Percentiles rank a stretch among this genome's conserved stretches.
phyloP scores from a whole-genome alignment of 1,140 invertebrate species.

The Globodera ellingtonae region DNA sequence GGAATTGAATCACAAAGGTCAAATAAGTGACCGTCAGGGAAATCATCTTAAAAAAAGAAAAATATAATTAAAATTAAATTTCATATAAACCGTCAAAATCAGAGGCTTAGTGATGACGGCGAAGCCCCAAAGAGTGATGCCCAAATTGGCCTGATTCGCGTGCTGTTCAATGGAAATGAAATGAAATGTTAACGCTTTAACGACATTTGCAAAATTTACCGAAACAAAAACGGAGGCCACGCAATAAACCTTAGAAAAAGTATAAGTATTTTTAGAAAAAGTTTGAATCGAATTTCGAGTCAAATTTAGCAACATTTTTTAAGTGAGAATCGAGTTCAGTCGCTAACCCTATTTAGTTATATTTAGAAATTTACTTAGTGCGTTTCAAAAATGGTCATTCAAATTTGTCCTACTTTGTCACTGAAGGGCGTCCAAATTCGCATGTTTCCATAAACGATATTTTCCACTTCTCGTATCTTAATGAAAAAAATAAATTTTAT shows the following conservation, averaged over 20 bases:
- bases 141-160: conserved; percentile 43
- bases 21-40: conserved; percentile 45
- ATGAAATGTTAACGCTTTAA: conserved; percentile 21
- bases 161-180: conserved; percentile 16
- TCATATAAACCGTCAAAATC: conserved; percentile 37
- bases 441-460: conserved; percentile 45
- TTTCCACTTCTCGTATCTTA: conserved; percentile 47
- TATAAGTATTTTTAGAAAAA: too few relatives aligned
- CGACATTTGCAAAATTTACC: neutral
- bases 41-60: conserved; percentile 28
- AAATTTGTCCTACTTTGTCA: conserved; percentile 34
- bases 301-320: too few relatives aligned
- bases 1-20: conserved; percentile 39
- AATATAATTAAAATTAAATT: conserved; percentile 8
- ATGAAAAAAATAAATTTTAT: conserved; percentile 30
- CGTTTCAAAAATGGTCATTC: too few relatives aligned
- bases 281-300: too few relatives aligned
- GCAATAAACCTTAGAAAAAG: conserved; percentile 24
- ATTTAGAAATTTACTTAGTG: too few relatives aligned
- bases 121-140: conserved; percentile 49
- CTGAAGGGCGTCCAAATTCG: conserved; percentile 44
- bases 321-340: too few relatives aligned
- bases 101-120: conserved; percentile 49
- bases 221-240: conserved; percentile 25
- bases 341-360: too few relatives aligned